phyloP scores from a whole-genome alignment of 2,113 vertebrate species.

The Zeus faber region DNA sequence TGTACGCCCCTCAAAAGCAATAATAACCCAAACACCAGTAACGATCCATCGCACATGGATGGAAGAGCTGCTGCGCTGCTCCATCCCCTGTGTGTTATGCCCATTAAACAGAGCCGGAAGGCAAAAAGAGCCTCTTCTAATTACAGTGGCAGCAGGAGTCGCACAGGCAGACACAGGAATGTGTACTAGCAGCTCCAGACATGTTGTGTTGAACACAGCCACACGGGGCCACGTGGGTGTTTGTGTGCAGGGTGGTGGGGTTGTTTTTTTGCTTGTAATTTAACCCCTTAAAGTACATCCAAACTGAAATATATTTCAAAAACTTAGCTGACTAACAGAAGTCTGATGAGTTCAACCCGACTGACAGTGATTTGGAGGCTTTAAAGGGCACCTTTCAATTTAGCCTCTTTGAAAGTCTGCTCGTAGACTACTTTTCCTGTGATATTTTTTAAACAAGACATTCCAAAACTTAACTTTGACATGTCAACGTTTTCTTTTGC shows the following conservation, averaged over 20 bases:
- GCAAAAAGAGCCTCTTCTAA: constrained; percentile 1
- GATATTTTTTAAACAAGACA: no score
- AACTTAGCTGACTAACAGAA: no score
- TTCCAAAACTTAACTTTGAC: no score
- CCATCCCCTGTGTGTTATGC: constrained; percentile 13
- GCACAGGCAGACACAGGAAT: constrained; percentile 24
- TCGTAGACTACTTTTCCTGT: no score
- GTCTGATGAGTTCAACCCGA: no score
- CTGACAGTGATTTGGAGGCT: no score
- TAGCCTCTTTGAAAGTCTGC: no score
- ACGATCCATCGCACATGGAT: not conserved
- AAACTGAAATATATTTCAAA: no score
- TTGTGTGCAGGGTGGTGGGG: not conserved
- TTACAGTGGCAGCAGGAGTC: constrained; percentile 20
- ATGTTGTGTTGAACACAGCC: constrained; percentile 18
- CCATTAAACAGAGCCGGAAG: constrained; percentile 3
- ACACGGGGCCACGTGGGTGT: constrained; percentile 5
- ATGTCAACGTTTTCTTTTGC: no score
- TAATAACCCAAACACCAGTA: not conserved
- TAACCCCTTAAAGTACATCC: no score
- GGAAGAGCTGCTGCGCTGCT: not conserved
- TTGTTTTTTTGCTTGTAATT: not conserved
- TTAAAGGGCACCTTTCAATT: no score
- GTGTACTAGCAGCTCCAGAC: constrained; percentile 35
- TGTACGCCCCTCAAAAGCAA: not conserved